Evolutionary conservation across 2,888 invertebrate genomes (phyloP).

Genomic region (Machimus rusticus): DNA sequence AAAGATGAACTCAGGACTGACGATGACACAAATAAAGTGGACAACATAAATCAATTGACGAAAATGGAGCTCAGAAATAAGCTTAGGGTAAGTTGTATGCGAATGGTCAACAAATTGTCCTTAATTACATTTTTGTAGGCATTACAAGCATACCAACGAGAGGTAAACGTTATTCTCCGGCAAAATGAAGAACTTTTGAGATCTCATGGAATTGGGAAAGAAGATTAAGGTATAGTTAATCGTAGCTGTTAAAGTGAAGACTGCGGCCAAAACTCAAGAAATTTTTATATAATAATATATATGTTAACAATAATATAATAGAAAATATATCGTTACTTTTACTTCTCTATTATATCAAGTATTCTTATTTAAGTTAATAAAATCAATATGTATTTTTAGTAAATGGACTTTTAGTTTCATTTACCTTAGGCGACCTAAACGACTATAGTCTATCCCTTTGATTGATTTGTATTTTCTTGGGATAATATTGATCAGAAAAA

Average conservation of each 20-base stretch:
- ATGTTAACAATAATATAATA: neutral
- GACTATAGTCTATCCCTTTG: too few relatives aligned
- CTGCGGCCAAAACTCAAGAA: neutral
- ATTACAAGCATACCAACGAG: constrained; percentile 58
- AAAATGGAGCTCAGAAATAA: constrained; percentile 58
- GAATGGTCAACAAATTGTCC: neutral
- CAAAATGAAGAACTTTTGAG: constrained; percentile 56
- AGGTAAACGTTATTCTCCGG: constrained; percentile 55
- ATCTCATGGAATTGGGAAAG: neutral
- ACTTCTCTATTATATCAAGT: too few relatives aligned
- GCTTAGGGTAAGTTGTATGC: constrained; percentile 50
- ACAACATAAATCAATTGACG: constrained; percentile 56
- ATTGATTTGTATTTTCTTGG: too few relatives aligned
- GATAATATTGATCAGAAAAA: too few relatives aligned
- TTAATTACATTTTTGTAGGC: constrained; percentile 49
- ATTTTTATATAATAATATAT: neutral
- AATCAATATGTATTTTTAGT: neutral
- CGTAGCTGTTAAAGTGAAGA: neutral
- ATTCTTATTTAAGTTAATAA: neutral
- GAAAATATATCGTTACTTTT: neutral
- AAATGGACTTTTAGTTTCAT: neutral
- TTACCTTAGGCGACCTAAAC: neutral
- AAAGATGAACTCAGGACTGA: constrained; percentile 57
- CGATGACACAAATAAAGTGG: constrained; percentile 53
- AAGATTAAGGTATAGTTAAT: neutral